Base-by-base conservation (phyloP, 2,797 vertebrate species). In the Ataeniobius toweri region DNA sequence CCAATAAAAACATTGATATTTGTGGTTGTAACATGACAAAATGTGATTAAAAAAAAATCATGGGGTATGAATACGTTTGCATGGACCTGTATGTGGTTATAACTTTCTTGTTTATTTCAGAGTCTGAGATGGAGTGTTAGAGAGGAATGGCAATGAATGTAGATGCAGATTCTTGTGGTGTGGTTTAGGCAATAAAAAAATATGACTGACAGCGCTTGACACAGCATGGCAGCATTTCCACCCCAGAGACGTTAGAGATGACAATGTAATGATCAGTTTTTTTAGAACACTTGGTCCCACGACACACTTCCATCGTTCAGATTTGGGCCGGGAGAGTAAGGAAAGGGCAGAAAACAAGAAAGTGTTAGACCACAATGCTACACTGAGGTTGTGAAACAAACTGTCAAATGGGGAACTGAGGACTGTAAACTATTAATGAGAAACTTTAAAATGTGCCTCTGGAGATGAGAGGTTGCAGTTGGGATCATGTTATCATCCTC, bases 361-460 rank as follows among this genome's bases (percentile, higher is more conserved):
- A 1, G 9, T 74, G 76, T 58, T 28, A 55, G 61, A 46, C 46
- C 26, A 44, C 5, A 3, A 75, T 26, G 67, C 70, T 58, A 75
- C 80, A 78, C 63, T n/a, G 61, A 82, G 73, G 75, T 72, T 71
- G 67, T 16, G 51, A 81, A 76, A 81, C 77, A 50, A 81, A 69
- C 76, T 79, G 88, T 83, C 83, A 77, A 71, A 88, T 51, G 75
- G 58, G 61, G 78, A 88, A 73, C 59, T 2, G 75, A 77, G 76
- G 77, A 83, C 63, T 84, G 84, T 28, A 12, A 78, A 80, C 58
- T 79, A 77, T 90, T 93, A 90, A 90, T 90, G 87, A 88, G 83
- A 83, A 70, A 78, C 83, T 83, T 86, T 85, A 69, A 85, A 83
- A 87, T 84, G 78, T 88, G 86, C 84, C 86, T 88, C 84, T 53